phyloP scores from a whole-genome alignment of 1,140 invertebrate species.

The Danaus plexippus region DNA sequence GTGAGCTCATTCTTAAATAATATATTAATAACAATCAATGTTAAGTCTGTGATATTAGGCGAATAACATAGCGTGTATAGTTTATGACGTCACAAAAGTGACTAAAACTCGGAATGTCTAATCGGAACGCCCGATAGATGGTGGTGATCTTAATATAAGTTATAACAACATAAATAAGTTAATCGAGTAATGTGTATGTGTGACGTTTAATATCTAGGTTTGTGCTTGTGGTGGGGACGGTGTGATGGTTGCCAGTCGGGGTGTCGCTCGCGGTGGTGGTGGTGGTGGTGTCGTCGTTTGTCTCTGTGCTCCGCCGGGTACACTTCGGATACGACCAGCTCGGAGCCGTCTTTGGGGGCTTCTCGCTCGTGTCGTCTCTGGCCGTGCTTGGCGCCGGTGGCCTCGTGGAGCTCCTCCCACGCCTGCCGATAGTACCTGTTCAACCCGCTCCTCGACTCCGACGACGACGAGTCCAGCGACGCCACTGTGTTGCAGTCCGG shows the following conservation, averaged over 20 bases:
- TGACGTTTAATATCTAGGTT: conserved; percentile 51
- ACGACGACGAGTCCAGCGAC: conserved; percentile 87
- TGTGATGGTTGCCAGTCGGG: conserved; percentile 56
- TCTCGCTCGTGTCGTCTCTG: conserved; percentile 54
- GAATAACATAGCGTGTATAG: too few species aligned
- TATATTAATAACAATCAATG: too few species aligned
- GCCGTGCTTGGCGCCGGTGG: conserved; percentile 74
- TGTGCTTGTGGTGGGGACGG: conserved; percentile 61
- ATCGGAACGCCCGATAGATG: too few species aligned
- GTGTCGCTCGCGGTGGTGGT: conserved; percentile 76
- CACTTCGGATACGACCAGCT: conserved; percentile 85
- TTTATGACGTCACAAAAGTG: too few species aligned
- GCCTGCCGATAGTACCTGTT: conserved; percentile 90
- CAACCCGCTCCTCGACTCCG: conserved; percentile 84
- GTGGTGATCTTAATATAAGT: too few species aligned
- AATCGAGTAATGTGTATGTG: too few species aligned
- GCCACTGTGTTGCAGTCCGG: conserved; percentile 91
- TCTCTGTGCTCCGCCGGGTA: conserved; percentile 73
- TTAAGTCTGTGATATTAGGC: too few species aligned
- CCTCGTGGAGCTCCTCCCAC: conserved; percentile 93
- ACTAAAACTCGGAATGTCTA: too few species aligned
- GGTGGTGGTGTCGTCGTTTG: conserved; percentile 85
- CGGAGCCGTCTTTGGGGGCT: conserved; percentile 83
- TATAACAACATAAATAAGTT: too few species aligned
- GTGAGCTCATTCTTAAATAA: too few species aligned